Percentiles rank a stretch among this genome's conserved stretches.
phyloP scores from a whole-genome alignment of 2,797 vertebrate genomes.

The Xenentodon cancila region DNA sequence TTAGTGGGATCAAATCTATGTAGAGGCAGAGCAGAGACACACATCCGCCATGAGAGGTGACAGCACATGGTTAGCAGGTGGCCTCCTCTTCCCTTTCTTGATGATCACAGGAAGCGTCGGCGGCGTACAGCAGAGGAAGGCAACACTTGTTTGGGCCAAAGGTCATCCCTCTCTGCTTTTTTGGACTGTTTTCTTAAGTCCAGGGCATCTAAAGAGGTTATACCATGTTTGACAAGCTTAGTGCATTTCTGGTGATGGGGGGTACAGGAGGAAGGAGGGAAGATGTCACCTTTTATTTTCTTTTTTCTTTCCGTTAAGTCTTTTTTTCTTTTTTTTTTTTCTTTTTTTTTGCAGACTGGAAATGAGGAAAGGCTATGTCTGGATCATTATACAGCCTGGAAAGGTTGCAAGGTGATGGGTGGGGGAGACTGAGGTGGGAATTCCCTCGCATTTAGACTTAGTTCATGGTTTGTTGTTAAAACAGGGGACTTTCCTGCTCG shows the following conservation, averaged over 20 bases:
- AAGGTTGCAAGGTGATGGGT: conserved; percentile 51
- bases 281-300: conserved; percentile 55
- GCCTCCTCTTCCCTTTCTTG: conserved; percentile 56
- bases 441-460: conserved; percentile 40
- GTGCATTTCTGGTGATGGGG: conserved; percentile 38
- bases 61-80: conserved; percentile 56
- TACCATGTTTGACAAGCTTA: conserved; percentile 24
- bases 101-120: conserved; percentile 72
- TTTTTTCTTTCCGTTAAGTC: conserved; percentile 45
- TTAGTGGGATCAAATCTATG: conserved; percentile 52
- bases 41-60: conserved; percentile 38
- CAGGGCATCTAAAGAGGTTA: conserved; percentile 52
- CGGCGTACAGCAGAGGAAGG: conserved; percentile 52
- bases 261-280: conserved; percentile 58
- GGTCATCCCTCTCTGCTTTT: conserved; percentile 51
- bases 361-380: conserved; percentile 47
- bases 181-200: conserved; percentile 71
- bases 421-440: conserved; percentile 49
- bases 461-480: conserved; percentile 8
- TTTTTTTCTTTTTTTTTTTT: conserved; percentile 52
- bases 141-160: conserved; percentile 64
- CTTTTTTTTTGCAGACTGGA: conserved; percentile 52
- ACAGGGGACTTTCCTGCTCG: conserved; percentile 9
- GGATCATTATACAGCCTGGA: conserved; percentile 41
- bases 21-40: conserved; percentile 28